phyloP scores from a whole-genome alignment of 2,888 invertebrate species.

The Orthonevra nobilis region DNA sequence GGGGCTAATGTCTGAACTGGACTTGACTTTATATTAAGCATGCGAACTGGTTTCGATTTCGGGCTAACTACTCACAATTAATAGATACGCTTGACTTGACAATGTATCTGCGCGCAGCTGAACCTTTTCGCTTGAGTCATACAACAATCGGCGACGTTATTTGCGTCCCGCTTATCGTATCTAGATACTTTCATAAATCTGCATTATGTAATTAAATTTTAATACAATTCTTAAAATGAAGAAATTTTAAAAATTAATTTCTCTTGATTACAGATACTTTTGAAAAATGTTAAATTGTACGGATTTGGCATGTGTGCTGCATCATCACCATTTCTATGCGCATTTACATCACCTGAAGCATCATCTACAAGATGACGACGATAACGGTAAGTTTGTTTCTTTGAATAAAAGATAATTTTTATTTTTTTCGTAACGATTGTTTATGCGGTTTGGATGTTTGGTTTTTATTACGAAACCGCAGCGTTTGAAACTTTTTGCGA shows the following conservation, averaged over 20 bases:
- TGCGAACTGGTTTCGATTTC: constrained; percentile 55
- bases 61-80: constrained; percentile 23
- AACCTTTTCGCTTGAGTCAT: constrained; percentile 12
- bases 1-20: constrained; percentile 54
- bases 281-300: constrained; percentile 75
- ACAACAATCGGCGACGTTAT: constrained; percentile 29
- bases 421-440: not conserved
- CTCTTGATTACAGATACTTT: too few species aligned
- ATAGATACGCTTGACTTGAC: constrained; percentile 29
- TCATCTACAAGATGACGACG: constrained; percentile 74
- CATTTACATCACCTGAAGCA: constrained; percentile 75
- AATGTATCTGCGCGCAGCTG: constrained; percentile 3
- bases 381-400: constrained; percentile 74
- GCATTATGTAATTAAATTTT: constrained; percentile 45
- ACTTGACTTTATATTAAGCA: constrained; percentile 59
- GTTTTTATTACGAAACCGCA: not conserved
- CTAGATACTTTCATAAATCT: not conserved
- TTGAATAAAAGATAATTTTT: not conserved
- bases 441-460: not conserved
- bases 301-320: constrained; percentile 75
- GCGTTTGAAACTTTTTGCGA: not conserved
- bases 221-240: too few species aligned
- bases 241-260: too few species aligned
- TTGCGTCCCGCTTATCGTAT: constrained; percentile 10
- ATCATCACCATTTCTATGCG: constrained; percentile 76